Percentiles rank a stretch among this genome's conserved stretches.
phyloP scores from a whole-genome alignment of 2,888 invertebrate species.

The Drymonia ruficornis region DNA sequence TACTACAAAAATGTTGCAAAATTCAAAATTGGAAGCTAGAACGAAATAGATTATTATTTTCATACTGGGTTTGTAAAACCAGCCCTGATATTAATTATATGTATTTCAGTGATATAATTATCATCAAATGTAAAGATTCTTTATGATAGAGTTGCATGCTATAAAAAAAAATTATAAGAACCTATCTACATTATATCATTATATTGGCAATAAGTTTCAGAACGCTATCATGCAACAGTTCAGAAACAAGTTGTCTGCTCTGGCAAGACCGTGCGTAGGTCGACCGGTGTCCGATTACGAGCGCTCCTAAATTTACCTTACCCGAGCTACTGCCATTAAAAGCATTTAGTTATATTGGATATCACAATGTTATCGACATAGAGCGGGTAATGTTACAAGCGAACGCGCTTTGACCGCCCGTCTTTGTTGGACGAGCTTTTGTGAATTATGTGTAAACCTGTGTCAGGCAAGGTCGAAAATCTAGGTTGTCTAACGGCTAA shows the following conservation, averaged over 20 bases:
- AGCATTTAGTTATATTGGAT: conserved; percentile 81
- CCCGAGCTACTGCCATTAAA: conserved; percentile 78
- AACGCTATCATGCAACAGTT: conserved; percentile 25
- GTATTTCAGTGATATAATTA: too few relatives aligned
- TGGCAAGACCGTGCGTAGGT: conserved; percentile 61
- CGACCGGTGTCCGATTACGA: conserved; percentile 68
- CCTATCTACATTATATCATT: too few relatives aligned
- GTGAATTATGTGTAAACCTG: conserved; percentile 20
- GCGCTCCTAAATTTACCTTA: conserved; percentile 83
- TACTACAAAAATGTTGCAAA: too few relatives aligned
- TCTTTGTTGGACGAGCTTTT: conserved; percentile 29
- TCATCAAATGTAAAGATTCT: too few relatives aligned
- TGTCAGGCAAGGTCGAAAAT: conserved; percentile 24
- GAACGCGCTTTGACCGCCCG: conserved; percentile 35
- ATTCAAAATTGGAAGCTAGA: too few relatives aligned
- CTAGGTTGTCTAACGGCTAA: conserved; percentile 18
- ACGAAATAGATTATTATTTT: too few relatives aligned
- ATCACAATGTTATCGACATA: conserved; percentile 69
- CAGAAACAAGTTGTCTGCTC: conserved; percentile 45
- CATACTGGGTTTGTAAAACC: too few relatives aligned
- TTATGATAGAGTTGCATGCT: too few relatives aligned
- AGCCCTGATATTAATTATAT: too few relatives aligned
- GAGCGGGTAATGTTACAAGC: conserved; percentile 48
- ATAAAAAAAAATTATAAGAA: too few relatives aligned
- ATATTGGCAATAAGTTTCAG: background rate